Conservation (phyloP, 2,797 vertebrate species). For the Eulemur albifrons region DNA sequence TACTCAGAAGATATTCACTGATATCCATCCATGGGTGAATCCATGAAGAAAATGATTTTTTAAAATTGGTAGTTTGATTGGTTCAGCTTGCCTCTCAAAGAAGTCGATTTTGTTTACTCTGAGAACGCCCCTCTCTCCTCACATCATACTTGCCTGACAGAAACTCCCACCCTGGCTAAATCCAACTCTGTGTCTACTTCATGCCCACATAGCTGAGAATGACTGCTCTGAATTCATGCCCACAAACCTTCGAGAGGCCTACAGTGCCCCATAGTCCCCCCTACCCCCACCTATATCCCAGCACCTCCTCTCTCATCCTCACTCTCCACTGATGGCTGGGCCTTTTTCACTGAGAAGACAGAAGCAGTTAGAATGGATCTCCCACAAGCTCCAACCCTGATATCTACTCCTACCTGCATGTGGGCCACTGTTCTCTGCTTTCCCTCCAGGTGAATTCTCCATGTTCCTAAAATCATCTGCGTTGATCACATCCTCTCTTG, state of each 20-base stretch:
- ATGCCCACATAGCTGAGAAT: neutral
- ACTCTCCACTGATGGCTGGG: neutral
- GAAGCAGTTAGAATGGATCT: neutral
- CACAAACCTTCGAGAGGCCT: neutral
- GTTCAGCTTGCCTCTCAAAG: neutral
- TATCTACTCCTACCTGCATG: neutral
- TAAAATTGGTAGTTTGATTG: neutral
- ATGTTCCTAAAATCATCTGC: neutral
- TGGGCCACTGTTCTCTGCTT: neutral
- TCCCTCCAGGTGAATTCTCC: neutral
- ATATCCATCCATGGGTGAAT: neutral
- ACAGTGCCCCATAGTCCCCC: fast-evolving
- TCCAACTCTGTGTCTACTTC: neutral
- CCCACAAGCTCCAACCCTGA: neutral
- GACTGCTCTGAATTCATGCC: neutral
- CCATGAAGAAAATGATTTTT: neutral
- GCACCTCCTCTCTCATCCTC: too few species aligned
- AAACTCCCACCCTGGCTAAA: neutral
- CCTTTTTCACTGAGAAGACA: neutral
- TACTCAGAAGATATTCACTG: neutral
- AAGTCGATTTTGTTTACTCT: neutral
- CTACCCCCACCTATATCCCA: too few species aligned
- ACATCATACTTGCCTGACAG: neutral
- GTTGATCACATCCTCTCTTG: neutral
- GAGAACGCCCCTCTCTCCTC: neutral